Evolutionary conservation across 2,888 invertebrate species (phyloP).

Genomic region (Mimumesa dahlbomi): DNA sequence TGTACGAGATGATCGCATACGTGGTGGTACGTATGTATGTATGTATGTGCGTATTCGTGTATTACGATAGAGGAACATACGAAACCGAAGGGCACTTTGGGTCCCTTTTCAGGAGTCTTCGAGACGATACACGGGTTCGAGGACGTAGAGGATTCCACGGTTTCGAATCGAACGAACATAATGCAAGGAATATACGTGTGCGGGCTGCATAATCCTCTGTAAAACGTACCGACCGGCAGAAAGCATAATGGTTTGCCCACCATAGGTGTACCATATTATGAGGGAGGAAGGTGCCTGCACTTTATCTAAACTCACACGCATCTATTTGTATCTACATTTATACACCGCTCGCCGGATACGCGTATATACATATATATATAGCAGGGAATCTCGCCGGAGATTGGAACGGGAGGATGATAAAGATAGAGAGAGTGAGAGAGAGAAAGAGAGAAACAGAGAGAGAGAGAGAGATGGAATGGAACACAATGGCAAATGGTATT

Average conservation of each 20-base stretch:
- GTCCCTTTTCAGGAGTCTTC: conserved; percentile 49
- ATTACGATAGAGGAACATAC: conserved; percentile 5
- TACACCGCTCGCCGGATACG: conserved; percentile 17
- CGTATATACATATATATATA: conserved; percentile 17
- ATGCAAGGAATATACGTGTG: conserved; percentile 62
- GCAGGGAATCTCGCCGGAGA: conserved; percentile 3
- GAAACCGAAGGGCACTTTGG: conserved; percentile 18
- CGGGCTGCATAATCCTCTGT: conserved; percentile 64
- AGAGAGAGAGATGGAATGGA: conserved; percentile 41
- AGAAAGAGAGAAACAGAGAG: conserved; percentile 24
- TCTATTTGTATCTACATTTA: conserved; percentile 41
- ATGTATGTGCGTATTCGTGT: no score
- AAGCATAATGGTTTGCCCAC: conserved; percentile 59
- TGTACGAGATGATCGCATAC: no score
- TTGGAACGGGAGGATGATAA: no score
- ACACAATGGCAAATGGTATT: conserved; percentile 79
- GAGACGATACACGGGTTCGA: conserved; percentile 31
- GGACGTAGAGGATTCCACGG: conserved; percentile 38
- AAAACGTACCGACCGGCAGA: conserved; percentile 53
- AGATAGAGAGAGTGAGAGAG: neutral
- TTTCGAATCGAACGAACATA: conserved; percentile 57
- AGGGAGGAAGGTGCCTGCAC: conserved; percentile 41
- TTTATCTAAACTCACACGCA: conserved; percentile 41
- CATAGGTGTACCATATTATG: conserved; percentile 52
- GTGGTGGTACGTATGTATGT: no score